Percentiles rank a stretch among this genome's conserved stretches.
Conservation (phyloP, 2,888 invertebrate genomes). For the Sabellastarte sp. region DNA sequence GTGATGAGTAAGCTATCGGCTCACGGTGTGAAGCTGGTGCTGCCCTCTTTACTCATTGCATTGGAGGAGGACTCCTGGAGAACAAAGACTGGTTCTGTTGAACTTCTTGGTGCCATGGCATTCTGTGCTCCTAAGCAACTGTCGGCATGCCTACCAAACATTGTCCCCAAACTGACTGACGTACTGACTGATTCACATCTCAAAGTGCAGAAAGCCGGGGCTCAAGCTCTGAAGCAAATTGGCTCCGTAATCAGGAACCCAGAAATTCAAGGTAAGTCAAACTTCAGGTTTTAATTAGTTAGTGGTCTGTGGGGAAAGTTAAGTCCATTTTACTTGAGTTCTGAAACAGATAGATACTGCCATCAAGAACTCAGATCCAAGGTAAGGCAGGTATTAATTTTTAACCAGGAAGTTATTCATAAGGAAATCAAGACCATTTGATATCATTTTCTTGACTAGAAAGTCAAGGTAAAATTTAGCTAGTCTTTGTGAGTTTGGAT, state of each 20-base stretch:
- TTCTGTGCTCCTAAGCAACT: conserved; percentile 98
- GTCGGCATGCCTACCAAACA: conserved; percentile 94
- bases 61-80: conserved; percentile 98
- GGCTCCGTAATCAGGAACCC: conserved; percentile 98
- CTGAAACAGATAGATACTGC: too few species aligned
- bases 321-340: too few species aligned
- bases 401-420: too few species aligned
- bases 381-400: too few species aligned
- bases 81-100: conserved; percentile 77
- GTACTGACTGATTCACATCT: conserved; percentile 96
- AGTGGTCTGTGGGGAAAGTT: too few species aligned
- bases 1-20: conserved; percentile 89
- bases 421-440: too few species aligned
- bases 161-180: conserved; percentile 96
- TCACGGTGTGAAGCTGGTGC: conserved; percentile 94
- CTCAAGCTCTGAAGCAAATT: conserved; percentile 91
- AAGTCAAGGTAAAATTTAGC: too few species aligned
- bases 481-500: too few species aligned
- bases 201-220: conserved; percentile 94
- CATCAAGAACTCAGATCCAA: too few species aligned
- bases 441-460: too few species aligned
- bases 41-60: conserved; percentile 89
- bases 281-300: too few species aligned
- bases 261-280: conserved; percentile 71
- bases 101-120: conserved; percentile 95